A percentile compares a stretch with the other conserved stretches of the same genome.
These are phyloP conservation scores for Argya squamiceps DNA, from an alignment of 2,797 vertebrate species.

Conservation along the genomic window DNA sequence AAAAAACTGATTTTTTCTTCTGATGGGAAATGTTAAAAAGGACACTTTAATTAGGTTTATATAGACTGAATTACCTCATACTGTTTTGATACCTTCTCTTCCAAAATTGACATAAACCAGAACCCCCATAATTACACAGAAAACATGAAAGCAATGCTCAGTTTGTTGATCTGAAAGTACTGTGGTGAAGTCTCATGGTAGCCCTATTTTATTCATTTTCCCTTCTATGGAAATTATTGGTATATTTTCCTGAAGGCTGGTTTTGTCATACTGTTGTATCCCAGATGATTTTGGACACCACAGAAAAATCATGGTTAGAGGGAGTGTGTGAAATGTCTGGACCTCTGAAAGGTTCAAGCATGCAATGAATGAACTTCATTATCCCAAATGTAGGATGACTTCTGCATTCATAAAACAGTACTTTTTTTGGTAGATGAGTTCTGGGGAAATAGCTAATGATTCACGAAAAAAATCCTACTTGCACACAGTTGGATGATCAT, in stretches of 20 bases:
- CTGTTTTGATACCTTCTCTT: slow-evolving; percentile 12
- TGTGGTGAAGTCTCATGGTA: background rate
- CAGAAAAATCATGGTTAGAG: background rate
- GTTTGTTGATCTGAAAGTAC: background rate
- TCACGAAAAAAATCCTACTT: slow-evolving; percentile 50
- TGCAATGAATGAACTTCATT: slow-evolving; percentile 1
- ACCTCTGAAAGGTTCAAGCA: slow-evolving; percentile 14
- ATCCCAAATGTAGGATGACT: slow-evolving; percentile 25
- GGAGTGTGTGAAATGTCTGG: slow-evolving; percentile 1
- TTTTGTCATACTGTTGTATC: background rate
- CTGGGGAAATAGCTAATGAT: slow-evolving; percentile 66
- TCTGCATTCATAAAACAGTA: slow-evolving; percentile 46
- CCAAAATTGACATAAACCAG: background rate
- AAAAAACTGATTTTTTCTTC: background rate
- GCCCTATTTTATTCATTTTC: background rate
- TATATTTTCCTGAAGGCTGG: background rate
- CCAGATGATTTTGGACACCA: background rate
- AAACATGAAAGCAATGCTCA: background rate
- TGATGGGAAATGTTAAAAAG: background rate
- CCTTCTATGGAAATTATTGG: background rate
- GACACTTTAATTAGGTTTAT: background rate
- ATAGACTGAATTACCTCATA: background rate
- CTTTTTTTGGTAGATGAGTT: slow-evolving; percentile 29
- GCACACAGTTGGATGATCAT: slow-evolving; percentile 33
- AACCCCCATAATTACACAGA: background rate